Conservation (phyloP, 1,140 invertebrate genomes). For the Apis florea region DNA sequence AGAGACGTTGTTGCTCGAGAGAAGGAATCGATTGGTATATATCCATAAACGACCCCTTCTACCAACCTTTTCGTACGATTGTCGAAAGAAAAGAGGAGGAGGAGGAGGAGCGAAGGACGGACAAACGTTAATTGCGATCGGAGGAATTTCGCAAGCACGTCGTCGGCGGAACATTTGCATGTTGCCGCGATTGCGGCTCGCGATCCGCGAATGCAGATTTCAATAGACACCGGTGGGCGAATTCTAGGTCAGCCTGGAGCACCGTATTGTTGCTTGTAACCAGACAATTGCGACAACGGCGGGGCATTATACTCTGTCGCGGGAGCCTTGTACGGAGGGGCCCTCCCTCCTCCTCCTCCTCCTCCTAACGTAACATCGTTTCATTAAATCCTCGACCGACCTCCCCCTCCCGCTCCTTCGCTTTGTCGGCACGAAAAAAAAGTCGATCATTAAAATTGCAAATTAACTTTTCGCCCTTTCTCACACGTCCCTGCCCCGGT, state of each 20-base stretch:
- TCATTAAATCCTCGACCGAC: slow-evolving; percentile 50
- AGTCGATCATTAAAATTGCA: slow-evolving; percentile 61
- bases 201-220: slow-evolving; percentile 53
- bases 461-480: slow-evolving; percentile 57
- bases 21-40: too few relatives aligned
- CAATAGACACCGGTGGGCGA: slow-evolving; percentile 45
- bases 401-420: background rate
- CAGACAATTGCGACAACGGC: slow-evolving; percentile 59
- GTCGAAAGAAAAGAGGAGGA: background rate
- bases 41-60: too few relatives aligned
- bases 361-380: slow-evolving; percentile 45
- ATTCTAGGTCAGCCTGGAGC: slow-evolving; percentile 55
- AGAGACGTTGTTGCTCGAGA: too few relatives aligned
- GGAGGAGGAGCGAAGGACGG: background rate
- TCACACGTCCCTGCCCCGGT: slow-evolving; percentile 15
- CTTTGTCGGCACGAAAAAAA: slow-evolving; percentile 47
- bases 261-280: slow-evolving; percentile 55
- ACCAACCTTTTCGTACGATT: background rate
- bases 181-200: slow-evolving; percentile 50
- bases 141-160: slow-evolving; percentile 27
- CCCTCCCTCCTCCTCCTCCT: background rate
- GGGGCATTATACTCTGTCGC: slow-evolving; percentile 20
- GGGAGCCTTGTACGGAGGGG: background rate
- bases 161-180: slow-evolving; percentile 34
- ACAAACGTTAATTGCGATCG: slow-evolving; percentile 37